Evolutionary conservation across 1,140 invertebrate species (phyloP), one percentile per base, ranked within the genome.

Genomic region (Copidosoma floridanum): DNA sequence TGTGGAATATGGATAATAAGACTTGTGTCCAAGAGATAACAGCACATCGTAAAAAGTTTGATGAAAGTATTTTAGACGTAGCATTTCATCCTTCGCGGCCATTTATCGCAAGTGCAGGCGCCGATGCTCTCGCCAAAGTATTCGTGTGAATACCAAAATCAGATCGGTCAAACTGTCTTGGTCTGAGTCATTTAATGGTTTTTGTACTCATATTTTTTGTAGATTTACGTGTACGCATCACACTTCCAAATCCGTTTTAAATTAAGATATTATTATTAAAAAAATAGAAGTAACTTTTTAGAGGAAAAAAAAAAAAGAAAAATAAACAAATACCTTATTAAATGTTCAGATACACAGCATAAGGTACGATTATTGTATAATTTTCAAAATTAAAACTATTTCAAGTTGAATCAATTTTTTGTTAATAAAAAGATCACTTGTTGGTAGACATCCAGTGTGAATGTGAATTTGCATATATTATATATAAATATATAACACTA

Each of bases 11-110:
- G 81, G 97, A 99, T 82, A 97, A 93, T 82, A 96, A 96, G 81
- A 97, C 94, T 53, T 98, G 97, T 85, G 93, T 99, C 67, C 96
- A 99, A 83, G 97, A 99, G 82, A 99, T 99, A 73, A 98, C 97
- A 40, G 95, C 96, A 64, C 98, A 99, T 84, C 88, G 97, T 64
- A 99, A 99, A 81, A 99, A 99, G 82, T 98, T 98, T 83, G 97
- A 99, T 80, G 97, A 99, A 83, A 94, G 95, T 74, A 99, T 99
- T 82, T 89, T 98, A 74, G 95, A 98, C 80, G 97, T 99, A 61
- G 96, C 97, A 72, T 99, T 99, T 85, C 97, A 99, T 85, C 95
- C 97, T 69, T 90, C 94, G 65, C 93, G 95, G 82, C 94, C 96
- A 60, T 98, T 95, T 80, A 99, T 99, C 75, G 98, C 97, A 59